Percentiles rank a stretch among this genome's conserved stretches.
Evolutionary conservation across 2,113 vertebrate species (phyloP).

Genomic region (Isurus oxyrinchus): DNA sequence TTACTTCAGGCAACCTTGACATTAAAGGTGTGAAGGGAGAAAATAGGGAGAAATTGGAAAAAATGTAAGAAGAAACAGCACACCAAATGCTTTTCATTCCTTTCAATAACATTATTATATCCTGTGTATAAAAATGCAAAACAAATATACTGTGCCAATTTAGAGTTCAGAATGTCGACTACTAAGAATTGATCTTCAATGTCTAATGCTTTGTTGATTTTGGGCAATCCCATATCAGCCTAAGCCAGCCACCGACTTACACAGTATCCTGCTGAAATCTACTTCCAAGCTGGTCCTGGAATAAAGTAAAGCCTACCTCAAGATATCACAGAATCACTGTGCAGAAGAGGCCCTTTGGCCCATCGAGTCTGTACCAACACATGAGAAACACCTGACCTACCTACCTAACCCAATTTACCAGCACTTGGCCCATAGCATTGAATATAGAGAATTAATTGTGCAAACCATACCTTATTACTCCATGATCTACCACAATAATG

Average conservation of each 20-base stretch:
- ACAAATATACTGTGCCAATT: not conserved
- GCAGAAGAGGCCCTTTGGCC: too few species aligned
- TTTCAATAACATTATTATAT: not conserved
- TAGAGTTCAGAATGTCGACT: not conserved
- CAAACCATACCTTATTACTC: not conserved
- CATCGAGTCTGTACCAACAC: too few species aligned
- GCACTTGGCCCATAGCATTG: too few species aligned
- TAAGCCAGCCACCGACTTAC: not conserved
- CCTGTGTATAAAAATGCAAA: not conserved
- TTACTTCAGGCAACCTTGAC: not conserved
- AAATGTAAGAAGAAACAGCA: not conserved
- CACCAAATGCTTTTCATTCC: not conserved
- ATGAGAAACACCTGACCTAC: too few species aligned
- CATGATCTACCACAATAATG: not conserved
- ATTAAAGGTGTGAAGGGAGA: not conserved
- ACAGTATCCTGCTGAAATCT: not conserved
- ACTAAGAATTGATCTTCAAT: not conserved
- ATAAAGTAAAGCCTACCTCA: not conserved
- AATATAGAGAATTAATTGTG: conserved; percentile 14
- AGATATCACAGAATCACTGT: not conserved
- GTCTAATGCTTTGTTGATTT: not conserved
- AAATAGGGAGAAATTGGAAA: not conserved
- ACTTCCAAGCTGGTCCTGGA: not conserved
- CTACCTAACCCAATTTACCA: too few species aligned
- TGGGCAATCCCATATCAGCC: not conserved